Evolutionary conservation across 2,113 vertebrate species (phyloP).

Genomic region (Peromyscus maniculatus): DNA sequence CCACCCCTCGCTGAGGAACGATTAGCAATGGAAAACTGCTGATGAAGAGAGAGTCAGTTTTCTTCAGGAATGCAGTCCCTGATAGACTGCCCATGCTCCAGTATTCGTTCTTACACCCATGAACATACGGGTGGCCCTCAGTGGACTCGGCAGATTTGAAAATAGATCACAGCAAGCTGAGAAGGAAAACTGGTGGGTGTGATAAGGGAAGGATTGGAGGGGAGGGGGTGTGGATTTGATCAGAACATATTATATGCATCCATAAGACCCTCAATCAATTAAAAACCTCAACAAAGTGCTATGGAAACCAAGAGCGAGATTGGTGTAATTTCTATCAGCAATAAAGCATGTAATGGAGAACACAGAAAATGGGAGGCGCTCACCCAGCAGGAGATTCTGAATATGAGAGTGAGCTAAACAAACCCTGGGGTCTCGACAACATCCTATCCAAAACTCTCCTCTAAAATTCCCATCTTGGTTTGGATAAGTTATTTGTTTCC

Average conservation of each 20-base stretch:
- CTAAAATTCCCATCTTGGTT: background rate
- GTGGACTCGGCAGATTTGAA: background rate
- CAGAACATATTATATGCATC: background rate
- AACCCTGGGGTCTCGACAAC: background rate
- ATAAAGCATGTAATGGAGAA: background rate
- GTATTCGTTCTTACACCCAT: background rate
- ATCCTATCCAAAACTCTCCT: background rate
- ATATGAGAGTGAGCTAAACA: background rate
- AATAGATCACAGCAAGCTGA: background rate
- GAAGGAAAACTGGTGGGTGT: background rate
- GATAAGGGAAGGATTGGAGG: background rate
- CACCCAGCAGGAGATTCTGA: background rate
- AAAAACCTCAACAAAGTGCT: background rate
- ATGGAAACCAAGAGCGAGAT: background rate
- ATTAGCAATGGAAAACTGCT: background rate
- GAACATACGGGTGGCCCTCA: background rate
- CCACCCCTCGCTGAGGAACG: background rate
- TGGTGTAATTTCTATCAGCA: background rate
- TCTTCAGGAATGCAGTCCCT: background rate
- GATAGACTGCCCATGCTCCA: too few species aligned
- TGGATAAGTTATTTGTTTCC: conserved; percentile 31
- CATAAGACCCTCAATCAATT: background rate
- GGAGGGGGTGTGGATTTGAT: background rate
- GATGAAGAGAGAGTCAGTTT: background rate
- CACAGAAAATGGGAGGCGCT: background rate